Conservation (phyloP, 2,888 invertebrate species). For the Oxyteleia sp. region DNA sequence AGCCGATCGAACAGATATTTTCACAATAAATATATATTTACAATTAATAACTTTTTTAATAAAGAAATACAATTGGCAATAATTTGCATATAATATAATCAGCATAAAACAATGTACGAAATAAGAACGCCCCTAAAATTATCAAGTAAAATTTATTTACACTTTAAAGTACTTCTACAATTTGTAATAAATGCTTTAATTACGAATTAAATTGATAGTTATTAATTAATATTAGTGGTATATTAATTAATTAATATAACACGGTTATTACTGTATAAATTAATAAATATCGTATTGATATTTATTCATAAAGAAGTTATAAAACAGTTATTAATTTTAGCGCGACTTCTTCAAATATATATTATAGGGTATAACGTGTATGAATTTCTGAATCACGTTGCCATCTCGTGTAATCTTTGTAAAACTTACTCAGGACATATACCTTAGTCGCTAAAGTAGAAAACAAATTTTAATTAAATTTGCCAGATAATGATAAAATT, state of each 20-base stretch:
- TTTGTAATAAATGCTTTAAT: too few species aligned
- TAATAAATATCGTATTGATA: background rate
- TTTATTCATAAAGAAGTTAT: background rate
- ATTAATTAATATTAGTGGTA: background rate
- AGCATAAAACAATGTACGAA: background rate
- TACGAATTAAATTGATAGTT: too few species aligned
- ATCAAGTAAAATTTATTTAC: background rate
- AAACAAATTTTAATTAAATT: conserved; percentile 5
- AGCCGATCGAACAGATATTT: conserved; percentile 62
- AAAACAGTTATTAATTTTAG: background rate
- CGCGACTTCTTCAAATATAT: conserved; percentile 2
- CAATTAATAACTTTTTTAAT: conserved; percentile 9
- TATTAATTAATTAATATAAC: background rate
- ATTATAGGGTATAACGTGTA: background rate
- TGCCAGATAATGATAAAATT: too few species aligned
- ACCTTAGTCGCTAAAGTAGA: conserved; percentile 6
- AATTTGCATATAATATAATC: background rate
- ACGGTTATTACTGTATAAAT: too few species aligned
- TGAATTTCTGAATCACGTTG: conserved; percentile 10
- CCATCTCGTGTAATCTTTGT: conserved; percentile 17
- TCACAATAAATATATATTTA: conserved; percentile 15
- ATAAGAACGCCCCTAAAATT: background rate
- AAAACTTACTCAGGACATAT: background rate
- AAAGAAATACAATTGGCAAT: conserved; percentile 4
- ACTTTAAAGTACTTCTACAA: too few species aligned